Evolutionary conservation across 2,797 vertebrate species (phyloP).

Genomic region (Myotis findleyi): DNA sequence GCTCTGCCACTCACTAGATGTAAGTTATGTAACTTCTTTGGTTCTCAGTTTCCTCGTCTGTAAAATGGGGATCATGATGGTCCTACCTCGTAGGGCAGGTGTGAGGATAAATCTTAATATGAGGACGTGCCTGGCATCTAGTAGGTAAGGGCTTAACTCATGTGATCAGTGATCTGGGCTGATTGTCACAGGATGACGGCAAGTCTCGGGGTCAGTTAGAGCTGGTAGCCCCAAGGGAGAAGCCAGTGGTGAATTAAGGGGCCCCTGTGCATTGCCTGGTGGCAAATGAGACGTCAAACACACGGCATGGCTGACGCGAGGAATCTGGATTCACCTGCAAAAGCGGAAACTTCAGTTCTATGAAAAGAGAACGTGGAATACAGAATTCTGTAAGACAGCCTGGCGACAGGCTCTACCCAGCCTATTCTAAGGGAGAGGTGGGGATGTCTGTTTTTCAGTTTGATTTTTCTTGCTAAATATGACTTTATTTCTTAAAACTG

Average conservation of each 20-base stretch:
- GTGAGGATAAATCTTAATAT: background rate
- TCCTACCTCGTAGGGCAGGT: background rate
- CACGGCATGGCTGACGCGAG: fast-evolving
- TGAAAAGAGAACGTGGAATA: background rate
- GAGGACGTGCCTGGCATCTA: background rate
- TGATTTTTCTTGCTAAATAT: background rate
- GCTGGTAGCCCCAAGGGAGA: background rate
- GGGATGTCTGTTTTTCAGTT: background rate
- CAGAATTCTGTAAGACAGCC: background rate
- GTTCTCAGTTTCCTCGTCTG: background rate
- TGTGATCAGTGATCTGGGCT: background rate
- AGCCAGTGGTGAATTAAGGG: background rate
- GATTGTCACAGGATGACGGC: too few species aligned
- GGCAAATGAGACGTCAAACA: background rate
- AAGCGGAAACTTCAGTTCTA: background rate
- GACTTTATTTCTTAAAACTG: background rate
- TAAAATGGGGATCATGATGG: background rate
- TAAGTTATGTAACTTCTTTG: background rate
- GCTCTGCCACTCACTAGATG: background rate
- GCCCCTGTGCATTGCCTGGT: fast-evolving
- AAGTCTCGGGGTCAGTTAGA: background rate
- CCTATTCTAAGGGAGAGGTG: background rate
- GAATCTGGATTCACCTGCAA: background rate
- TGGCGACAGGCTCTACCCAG: background rate
- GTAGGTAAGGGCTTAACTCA: background rate